Evolutionary conservation across 1,140 invertebrate genomes (phyloP), one percentile per base, ranked within the genome.

Genomic region (Drosophila suzukii): DNA sequence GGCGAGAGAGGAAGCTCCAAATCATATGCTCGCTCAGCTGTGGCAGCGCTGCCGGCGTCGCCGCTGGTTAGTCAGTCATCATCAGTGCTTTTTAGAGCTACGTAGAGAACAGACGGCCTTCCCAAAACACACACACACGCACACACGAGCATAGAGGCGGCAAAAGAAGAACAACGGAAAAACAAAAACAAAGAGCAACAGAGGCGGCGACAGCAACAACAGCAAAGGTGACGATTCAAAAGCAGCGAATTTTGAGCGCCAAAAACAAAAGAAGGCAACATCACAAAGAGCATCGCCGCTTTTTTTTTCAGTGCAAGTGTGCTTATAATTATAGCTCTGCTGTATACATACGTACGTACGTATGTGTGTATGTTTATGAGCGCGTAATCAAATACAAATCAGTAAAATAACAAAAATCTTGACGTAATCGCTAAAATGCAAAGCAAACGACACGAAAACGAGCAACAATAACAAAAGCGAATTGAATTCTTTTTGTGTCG

Each of bases 381-480:
- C 38, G 44, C 72, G 82, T 88, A 88, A 88, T 86, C 83, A 88
- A 78, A 81, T 86, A 86, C 60, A 78, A 76, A 88, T 90, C 80
- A 65, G 71, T 74, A 76, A 90, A 82, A 82, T 75, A 90, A 86
- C 75, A 90, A 90, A 85, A 82, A 80, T 90, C 86, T 90, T 90
- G 86, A 90, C 86, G 86, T 90, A 90, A 90, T 90, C 86, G 66
- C 78, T 53, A 34, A 70, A 81, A 78, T 70, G 63, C 78, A 73
- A 72, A 62, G 58, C 36, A 72, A 88, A 72, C 56, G 54, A 75
- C 39, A 71, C 70, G 72, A 47, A 77, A 76, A 75, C 51, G 68
- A 51, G 38, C 75, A 62, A 67, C 51, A 76, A 80, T 51, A 75
- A 77, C 46, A 62, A 68, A 20, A 68, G 39, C 51, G 44, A 62